These are phyloP conservation scores for Trachelus stipa DNA, from an alignment of 2,888 invertebrate species.

Conservation along the genomic window DNA sequence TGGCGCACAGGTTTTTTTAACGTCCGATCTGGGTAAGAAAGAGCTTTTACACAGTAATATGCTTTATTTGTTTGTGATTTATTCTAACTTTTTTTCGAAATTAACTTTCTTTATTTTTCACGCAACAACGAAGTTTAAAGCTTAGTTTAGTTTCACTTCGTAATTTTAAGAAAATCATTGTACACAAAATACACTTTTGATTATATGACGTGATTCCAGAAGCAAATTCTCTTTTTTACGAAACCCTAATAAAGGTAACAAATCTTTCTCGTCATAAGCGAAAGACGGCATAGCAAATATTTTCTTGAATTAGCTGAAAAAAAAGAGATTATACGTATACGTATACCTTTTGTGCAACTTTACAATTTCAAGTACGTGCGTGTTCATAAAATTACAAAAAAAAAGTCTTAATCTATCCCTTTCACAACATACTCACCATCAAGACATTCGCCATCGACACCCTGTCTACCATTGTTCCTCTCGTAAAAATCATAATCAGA, in stretches of 20 bases:
- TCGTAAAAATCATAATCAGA: conserved; percentile 90
- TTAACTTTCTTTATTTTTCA: too few species aligned
- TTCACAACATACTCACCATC: conserved; percentile 74
- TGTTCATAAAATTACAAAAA: not conserved
- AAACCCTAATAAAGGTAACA: too few species aligned
- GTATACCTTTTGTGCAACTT: not conserved
- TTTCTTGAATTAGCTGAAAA: not conserved
- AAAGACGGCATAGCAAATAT: not conserved
- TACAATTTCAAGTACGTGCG: not conserved
- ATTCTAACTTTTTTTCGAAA: too few species aligned
- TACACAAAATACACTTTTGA: too few species aligned
- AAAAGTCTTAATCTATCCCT: not conserved
- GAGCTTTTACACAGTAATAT: too few species aligned
- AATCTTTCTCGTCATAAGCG: not conserved
- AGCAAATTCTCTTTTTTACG: too few species aligned
- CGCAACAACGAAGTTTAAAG: too few species aligned
- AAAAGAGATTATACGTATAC: not conserved
- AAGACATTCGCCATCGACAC: conserved; percentile 81
- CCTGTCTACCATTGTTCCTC: conserved; percentile 78
- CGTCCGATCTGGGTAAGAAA: too few species aligned
- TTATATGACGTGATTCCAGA: too few species aligned
- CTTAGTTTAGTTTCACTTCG: too few species aligned
- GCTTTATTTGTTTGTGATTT: too few species aligned
- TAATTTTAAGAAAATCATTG: too few species aligned
- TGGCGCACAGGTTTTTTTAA: not conserved